Base-by-base conservation (phyloP, 2,888 invertebrate genomes). In the Corbicula japonica region DNA sequence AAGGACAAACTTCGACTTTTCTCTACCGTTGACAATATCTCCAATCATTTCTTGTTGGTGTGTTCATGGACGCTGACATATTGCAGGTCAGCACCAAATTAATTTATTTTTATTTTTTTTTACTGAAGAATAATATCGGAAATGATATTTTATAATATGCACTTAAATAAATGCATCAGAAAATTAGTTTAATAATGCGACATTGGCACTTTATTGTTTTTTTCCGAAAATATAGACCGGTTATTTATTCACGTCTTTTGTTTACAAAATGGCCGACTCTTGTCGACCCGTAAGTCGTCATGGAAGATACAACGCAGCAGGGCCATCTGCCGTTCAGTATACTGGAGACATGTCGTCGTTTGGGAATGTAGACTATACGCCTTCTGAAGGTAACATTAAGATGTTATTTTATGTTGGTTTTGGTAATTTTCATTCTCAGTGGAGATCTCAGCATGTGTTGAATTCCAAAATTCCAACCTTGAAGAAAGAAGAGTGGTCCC, bases 201-300 rank as follows among this genome's bases (percentile, higher is more conserved):
- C 26, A 58, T 60, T 41, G 8, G 8, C 23, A n/a, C 10, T n/a
- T n/a, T n/a, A 32, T 26, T 26, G 34, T 10, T 34, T 38, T 21
- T 41, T 41, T 18, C 10, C 21, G 8, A 23, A 63, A 46, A 32
- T 4, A 4, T 10, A 28, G 12, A 21, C 18, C n/a, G 23, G 10
- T 10, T 44, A 26, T 12, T 2, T 32, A 71, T 71, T 71, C 71
- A 62, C 71, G 38, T 71, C 71, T 71, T 80, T 80, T 80, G 80
- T 80, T 80, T 80, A 80, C 80, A 83, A 83, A 72, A 85, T 85
- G 87, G 85, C 85, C 75, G 84, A 85, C 76, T 84, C 84, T 80
- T 83, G 83, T 83, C 84, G 85, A 61, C 84, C 86, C 28, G 85
- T 80, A 50, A 86, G 87, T 87, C 87, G 87, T 65, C 87, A 87